A percentile compares a stretch with the other conserved stretches of the same genome.
phyloP scores from a whole-genome alignment of 2,113 vertebrate species.

The Chloebia gouldiae region DNA sequence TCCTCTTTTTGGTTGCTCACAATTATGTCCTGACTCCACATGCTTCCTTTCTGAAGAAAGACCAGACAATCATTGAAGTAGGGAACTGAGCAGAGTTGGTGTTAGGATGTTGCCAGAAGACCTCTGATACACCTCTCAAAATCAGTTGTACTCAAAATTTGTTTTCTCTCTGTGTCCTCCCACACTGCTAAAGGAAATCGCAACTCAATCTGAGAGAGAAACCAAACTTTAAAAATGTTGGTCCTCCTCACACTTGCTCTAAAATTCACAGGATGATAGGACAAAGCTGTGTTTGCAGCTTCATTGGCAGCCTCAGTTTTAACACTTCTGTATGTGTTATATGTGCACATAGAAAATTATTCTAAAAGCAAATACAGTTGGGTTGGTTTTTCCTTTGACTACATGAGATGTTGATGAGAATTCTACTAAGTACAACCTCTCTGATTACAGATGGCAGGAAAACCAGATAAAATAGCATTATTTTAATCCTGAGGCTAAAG shows the following conservation, averaged over 20 bases:
- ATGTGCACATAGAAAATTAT: background rate
- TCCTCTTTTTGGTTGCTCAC: background rate
- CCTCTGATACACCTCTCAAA: background rate
- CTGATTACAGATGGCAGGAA: background rate
- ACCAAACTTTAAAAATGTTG: rapidly evolving
- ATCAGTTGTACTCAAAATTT: background rate
- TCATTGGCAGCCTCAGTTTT: background rate
- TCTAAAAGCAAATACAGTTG: background rate
- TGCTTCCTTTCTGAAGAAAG: background rate
- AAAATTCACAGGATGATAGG: background rate
- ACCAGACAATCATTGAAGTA: background rate
- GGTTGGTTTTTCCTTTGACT: background rate
- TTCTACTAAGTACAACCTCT: background rate
- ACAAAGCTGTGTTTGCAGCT: background rate
- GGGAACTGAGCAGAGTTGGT: background rate
- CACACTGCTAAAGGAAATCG: background rate
- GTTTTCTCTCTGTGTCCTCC: background rate
- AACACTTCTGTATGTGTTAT: background rate
- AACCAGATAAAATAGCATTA: background rate
- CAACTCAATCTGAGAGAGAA: background rate
- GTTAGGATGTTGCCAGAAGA: background rate
- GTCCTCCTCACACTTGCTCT: background rate
- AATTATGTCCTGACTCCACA: rapidly evolving
- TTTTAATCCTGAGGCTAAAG: background rate
- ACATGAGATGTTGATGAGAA: background rate